Percentiles rank a stretch among this genome's conserved stretches.
phyloP scores from a whole-genome alignment of 2,888 invertebrate species.

The Elysia crispata region DNA sequence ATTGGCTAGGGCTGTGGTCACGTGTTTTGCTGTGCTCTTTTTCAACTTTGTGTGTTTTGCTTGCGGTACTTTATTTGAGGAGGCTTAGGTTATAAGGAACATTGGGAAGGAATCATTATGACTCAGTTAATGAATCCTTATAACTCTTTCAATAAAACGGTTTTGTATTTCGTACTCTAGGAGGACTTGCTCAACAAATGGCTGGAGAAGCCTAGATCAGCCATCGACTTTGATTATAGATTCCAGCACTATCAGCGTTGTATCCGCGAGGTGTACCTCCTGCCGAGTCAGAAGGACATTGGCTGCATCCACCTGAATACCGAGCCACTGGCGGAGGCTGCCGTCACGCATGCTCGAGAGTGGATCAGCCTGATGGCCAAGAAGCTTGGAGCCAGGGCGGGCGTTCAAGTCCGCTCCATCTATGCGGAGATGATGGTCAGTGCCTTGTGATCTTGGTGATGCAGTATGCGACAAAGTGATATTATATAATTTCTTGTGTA shows the following conservation, averaged over 20 bases:
- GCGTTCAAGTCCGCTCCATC: slow-evolving; percentile 84
- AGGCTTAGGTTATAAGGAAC: no score
- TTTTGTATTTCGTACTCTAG: slow-evolving; percentile 7
- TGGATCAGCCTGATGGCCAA: slow-evolving; percentile 89
- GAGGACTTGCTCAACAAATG: slow-evolving; percentile 82
- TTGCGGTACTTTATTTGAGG: no score
- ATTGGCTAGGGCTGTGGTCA: no score
- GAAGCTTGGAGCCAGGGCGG: slow-evolving; percentile 84
- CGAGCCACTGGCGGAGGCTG: slow-evolving; percentile 84
- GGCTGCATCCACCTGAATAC: slow-evolving; percentile 82
- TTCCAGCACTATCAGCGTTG: slow-evolving; percentile 90
- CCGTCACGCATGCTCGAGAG: slow-evolving; percentile 86
- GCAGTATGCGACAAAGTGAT: no score
- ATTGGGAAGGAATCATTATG: no score
- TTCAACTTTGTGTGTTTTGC: no score
- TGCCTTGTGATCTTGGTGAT: no score
- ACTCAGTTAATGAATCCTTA: no score
- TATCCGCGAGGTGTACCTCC: slow-evolving; percentile 82
- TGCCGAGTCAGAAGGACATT: slow-evolving; percentile 67
- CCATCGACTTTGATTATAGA: slow-evolving; percentile 88
- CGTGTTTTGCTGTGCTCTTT: no score
- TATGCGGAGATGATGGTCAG: slow-evolving; percentile 85
- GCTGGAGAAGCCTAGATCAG: slow-evolving; percentile 82
- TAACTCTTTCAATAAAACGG: no score
- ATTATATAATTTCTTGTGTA: no score